Percentiles rank a stretch among this genome's conserved stretches.
Conservation (phyloP, 2,888 invertebrate genomes). For the Eupithecia centaureata region DNA sequence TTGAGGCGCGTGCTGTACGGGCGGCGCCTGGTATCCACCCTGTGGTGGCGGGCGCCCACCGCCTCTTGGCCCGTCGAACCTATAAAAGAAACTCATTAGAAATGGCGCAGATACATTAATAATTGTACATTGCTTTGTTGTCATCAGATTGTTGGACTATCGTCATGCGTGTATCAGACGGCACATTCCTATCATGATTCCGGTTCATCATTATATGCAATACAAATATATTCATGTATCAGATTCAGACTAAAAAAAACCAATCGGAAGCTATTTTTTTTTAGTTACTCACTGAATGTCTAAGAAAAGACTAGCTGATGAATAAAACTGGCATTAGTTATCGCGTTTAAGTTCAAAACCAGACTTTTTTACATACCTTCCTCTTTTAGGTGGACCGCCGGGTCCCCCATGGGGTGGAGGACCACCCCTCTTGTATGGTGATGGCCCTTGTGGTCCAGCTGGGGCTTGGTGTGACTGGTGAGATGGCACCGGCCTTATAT, state of each 20-base stretch:
- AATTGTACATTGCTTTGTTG: neutral
- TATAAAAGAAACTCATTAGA: constrained; percentile 37
- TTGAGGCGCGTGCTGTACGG: constrained; percentile 60
- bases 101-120: neutral
- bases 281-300: neutral
- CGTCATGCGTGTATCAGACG: constrained; percentile 82
- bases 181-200: constrained; percentile 82
- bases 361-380: constrained; percentile 55
- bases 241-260: neutral
- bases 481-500: constrained; percentile 29
- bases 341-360: too few species aligned
- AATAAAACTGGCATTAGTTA: neutral
- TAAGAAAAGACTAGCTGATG: neutral
- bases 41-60: constrained; percentile 61
- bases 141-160: constrained; percentile 62
- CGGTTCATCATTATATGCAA: constrained; percentile 75
- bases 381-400: constrained; percentile 74
- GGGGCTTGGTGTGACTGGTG: constrained; percentile 41
- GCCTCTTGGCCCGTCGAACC: constrained; percentile 72
- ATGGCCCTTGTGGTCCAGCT: constrained; percentile 51
- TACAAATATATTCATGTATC: too few species aligned
- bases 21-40: constrained; percentile 62
- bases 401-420: constrained; percentile 67
- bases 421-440: constrained; percentile 65
- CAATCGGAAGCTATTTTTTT: neutral